Conservation (phyloP, 1,140 invertebrate species). For the Zaprionus capensis region DNA sequence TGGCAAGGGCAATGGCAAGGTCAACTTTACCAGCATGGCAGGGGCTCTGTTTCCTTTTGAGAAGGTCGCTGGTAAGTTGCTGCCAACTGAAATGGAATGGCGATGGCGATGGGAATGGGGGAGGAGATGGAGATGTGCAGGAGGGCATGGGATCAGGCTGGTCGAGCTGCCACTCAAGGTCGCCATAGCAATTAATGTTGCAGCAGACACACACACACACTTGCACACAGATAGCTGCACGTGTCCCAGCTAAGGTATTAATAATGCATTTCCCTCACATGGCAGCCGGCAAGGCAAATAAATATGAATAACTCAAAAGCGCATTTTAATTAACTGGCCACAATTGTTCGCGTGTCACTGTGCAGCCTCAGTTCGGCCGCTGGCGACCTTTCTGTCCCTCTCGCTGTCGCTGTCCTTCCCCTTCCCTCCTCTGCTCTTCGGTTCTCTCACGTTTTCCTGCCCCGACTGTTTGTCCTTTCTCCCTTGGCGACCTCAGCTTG, state of each 20-base stretch:
- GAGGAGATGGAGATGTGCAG: background rate
- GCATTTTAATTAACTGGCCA: slow-evolving; percentile 75
- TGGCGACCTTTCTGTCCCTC: background rate
- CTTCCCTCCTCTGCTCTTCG: background rate
- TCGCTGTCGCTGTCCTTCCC: background rate
- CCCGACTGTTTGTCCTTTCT: background rate
- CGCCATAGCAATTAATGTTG: slow-evolving; percentile 51
- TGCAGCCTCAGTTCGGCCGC: background rate
- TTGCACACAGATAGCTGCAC: slow-evolving; percentile 2
- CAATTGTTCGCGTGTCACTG: slow-evolving; percentile 21
- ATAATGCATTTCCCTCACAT: slow-evolving; percentile 69
- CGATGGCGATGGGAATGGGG: background rate
- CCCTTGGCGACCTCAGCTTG: background rate
- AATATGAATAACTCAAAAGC: slow-evolving; percentile 73
- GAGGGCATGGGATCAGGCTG: slow-evolving; percentile 10
- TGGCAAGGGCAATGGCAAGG: slow-evolving; percentile 40
- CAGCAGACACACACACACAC: slow-evolving; percentile 21
- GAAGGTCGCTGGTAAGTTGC: slow-evolving; percentile 29
- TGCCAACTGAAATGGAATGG: background rate
- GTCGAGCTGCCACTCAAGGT: slow-evolving; percentile 29
- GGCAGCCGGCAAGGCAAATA: slow-evolving; percentile 56
- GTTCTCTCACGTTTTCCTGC: background rate
- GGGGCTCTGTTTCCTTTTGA: slow-evolving; percentile 27
- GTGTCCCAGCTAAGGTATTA: slow-evolving; percentile 41
- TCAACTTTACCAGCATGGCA: slow-evolving; percentile 24